Percentiles rank a stretch among this genome's conserved stretches.
These are phyloP conservation scores for Zeugodacus cucurbitae DNA, from an alignment of 1,140 invertebrate genomes.

Conservation along the genomic window DNA sequence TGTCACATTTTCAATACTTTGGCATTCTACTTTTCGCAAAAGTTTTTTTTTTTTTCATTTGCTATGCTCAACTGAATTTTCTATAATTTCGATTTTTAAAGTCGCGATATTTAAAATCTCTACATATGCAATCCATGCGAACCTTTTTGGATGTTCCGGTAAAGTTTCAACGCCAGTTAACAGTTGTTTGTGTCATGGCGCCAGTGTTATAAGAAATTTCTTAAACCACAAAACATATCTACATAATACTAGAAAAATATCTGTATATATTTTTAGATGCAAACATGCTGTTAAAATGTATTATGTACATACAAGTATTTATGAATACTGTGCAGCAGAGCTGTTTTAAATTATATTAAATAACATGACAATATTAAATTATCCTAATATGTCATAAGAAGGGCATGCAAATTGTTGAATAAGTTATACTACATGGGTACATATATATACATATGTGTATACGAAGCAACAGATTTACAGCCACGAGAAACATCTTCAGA, in stretches of 20 bases:
- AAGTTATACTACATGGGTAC: not conserved
- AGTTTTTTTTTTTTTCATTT: too few relatives aligned
- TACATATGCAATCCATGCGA: too few relatives aligned
- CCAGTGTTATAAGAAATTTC: not conserved
- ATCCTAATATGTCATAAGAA: conserved; percentile 1
- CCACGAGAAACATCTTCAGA: not conserved
- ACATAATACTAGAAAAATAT: not conserved
- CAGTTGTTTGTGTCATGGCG: not conserved
- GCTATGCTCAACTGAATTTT: too few relatives aligned
- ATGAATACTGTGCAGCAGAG: not conserved
- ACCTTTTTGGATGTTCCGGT: not conserved
- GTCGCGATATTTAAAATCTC: too few relatives aligned
- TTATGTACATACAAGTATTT: not conserved
- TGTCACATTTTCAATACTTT: too few relatives aligned
- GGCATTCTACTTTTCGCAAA: too few relatives aligned
- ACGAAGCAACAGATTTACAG: not conserved
- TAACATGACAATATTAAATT: not conserved
- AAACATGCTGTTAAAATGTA: too few relatives aligned
- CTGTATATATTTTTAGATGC: not conserved
- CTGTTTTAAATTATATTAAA: conserved; percentile 6
- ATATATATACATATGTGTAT: not conserved
- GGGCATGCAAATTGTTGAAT: not conserved
- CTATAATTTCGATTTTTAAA: too few relatives aligned
- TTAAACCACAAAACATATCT: not conserved
- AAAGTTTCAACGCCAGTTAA: not conserved